Evolutionary conservation across 2,797 vertebrate genomes (phyloP), one percentile per base, ranked within the genome.

Genomic region (Enteromius afrohamiltoni): DNA sequence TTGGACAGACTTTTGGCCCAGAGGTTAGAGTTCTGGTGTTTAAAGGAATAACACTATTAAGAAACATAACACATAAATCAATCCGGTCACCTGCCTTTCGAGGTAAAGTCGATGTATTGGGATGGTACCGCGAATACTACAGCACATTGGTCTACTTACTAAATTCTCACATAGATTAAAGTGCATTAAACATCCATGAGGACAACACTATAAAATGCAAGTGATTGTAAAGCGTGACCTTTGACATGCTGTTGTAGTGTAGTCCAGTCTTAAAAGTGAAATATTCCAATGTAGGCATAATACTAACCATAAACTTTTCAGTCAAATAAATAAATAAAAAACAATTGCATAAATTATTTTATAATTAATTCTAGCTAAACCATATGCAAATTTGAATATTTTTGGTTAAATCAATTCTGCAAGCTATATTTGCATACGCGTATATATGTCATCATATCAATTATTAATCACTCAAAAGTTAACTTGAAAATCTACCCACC

Each of bases 121-220:
- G 10, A 37, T 49, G 34, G 14, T 14, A 47, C 37, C 17, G 0
- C 3, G 3, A 71, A 47, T 53, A 49, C 58, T n/a, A 51, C 14
- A 82, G 73, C 70, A 74, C 14, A 23, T 4, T 34, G 42, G 26
- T 73, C 26, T 21, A 40, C 80, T 74, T 82, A 58, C 58, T 75
- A 64, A 62, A 81, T 47, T 62, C 26, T 81, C 68, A 49, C 26
- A 37, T 21, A 13, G 55, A 60, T n/a, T n/a, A 21, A n/a, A 8
- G 3, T 58, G 68, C 6, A 37, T 29, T 29, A 9, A 23, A 60
- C 34, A 26, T 21, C 42, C 2, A 62, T 10, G 1, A 10, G 13
- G 26, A 14, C 26, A 70, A 45, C 10, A 71, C 17, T 45, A 34
- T 16, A 58, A 10, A 21, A n/a, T 47, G 9, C 16, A 71, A 42